Evolutionary conservation across 1,140 invertebrate species (phyloP).

Genomic region (Heliothis virescens): DNA sequence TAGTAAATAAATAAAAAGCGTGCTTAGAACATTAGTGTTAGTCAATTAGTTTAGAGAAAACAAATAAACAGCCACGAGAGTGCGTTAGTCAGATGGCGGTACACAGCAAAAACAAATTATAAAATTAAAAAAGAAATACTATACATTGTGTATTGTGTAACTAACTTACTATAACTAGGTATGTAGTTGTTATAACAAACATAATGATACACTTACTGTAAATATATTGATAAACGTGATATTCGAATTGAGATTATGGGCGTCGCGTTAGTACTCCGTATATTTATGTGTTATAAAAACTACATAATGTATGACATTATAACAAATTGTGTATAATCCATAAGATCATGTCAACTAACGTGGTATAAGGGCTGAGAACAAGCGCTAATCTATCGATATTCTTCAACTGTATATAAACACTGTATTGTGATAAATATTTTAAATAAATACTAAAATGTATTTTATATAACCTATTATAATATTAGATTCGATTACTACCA

Average conservation of each 20-base stretch:
- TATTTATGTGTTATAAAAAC: slow-evolving; percentile 36
- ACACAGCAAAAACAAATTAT: slow-evolving; percentile 37
- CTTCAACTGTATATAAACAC: slow-evolving; percentile 25
- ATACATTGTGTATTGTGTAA: slow-evolving; percentile 42
- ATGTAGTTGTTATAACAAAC: slow-evolving; percentile 38
- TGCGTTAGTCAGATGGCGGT: slow-evolving; percentile 49
- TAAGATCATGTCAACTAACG: slow-evolving; percentile 20
- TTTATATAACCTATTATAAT: slow-evolving; percentile 33
- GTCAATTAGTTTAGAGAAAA: slow-evolving; percentile 46
- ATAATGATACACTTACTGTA: background rate
- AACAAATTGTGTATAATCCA: background rate
- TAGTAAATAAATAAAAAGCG: slow-evolving; percentile 49
- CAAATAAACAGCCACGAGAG: slow-evolving; percentile 38
- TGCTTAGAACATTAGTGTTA: slow-evolving; percentile 52
- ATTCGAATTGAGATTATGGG: slow-evolving; percentile 9
- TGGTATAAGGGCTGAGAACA: slow-evolving; percentile 19
- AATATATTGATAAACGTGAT: background rate
- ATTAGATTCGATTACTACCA: slow-evolving; percentile 30
- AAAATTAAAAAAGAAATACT: slow-evolving; percentile 29
- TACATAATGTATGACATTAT: slow-evolving; percentile 12
- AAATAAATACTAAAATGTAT: slow-evolving; percentile 33
- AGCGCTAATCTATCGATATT: slow-evolving; percentile 37
- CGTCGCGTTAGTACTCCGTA: background rate
- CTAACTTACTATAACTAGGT: slow-evolving; percentile 21
- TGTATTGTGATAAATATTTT: slow-evolving; percentile 28